Evolutionary conservation across 2,113 vertebrate species (phyloP), one percentile per base, ranked within the genome.

Genomic region (Varanus salvator): DNA sequence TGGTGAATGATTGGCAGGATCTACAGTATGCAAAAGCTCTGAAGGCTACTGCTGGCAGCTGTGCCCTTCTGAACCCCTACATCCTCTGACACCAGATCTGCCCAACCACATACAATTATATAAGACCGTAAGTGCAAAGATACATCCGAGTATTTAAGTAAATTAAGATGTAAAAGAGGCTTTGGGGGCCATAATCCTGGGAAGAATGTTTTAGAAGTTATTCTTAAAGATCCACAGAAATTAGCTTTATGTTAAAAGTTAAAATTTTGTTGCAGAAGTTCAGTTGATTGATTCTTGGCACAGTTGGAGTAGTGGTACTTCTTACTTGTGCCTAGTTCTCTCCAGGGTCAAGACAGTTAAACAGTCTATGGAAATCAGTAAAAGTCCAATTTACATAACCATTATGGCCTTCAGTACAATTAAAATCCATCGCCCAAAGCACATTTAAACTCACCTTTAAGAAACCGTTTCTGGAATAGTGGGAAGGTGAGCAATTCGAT

Each of bases 401-500:
- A 27, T 27, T 21, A 34, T 29, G 31, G 6, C 3, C 76, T 64
- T 44, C 8, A 8, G 27, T 27, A 64, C 66, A 48, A 38, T 19
- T 84, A 84, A 29, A 12, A 52, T 23, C 4, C 44, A 23, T 9
- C 2, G 21, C 54, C 31, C 38, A 83, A 21, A 72, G 14, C 7
- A 14, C 29, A 83, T 87, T 89, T 86, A 3, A 80, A 87, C 44
- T 89, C 50, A 89, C 76, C 72, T 6, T 95, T 97, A 99, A 38
- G 91, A 97, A 76, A 95, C 96, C 2, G 95, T 97, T 96, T 99
- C 99, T 2, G 98, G 99, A 93, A 99, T 99, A 76, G 99, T 99
- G 86, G 99, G 99, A 90, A 99, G 98, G 93, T 99, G 98, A 90
- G 98, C 88, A 88, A 99, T 99, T 95, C 97, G 99, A 95, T 99